These are phyloP conservation scores for Harlomillsia oculata DNA, from an alignment of 1,140 invertebrate species.

Conservation along the genomic window DNA sequence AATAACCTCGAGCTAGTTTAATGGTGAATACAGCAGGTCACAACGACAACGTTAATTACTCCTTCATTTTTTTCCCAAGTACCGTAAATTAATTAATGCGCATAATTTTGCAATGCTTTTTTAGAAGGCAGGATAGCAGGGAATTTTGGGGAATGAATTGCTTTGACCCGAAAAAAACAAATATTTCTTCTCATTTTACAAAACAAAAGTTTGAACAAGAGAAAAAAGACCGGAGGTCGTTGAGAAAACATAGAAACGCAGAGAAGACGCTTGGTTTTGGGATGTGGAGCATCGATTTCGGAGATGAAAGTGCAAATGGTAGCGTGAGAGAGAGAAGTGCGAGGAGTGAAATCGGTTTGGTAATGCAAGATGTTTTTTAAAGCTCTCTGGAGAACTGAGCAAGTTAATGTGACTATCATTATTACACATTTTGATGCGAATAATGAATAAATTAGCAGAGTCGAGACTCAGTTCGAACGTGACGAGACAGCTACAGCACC, in stretches of 20 bases:
- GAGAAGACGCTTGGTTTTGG: neutral
- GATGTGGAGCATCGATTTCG: neutral
- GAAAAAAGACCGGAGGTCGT: no score
- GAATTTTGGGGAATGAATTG: no score
- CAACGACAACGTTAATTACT: no score
- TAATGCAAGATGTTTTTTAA: constrained; percentile 36
- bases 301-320: constrained; percentile 5
- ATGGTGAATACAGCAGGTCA: no score
- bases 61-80: no score
- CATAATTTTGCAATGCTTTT: no score
- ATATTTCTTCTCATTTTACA: no score
- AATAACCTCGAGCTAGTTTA: no score
- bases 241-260: neutral
- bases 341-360: constrained; percentile 32
- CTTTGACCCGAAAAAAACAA: no score
- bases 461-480: constrained; percentile 26
- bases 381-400: constrained; percentile 29
- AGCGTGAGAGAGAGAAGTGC: constrained; percentile 5
- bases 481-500: constrained; percentile 33
- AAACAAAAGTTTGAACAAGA: no score
- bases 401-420: constrained; percentile 37
- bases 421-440: constrained; percentile 37
- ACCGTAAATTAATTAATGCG: no score
- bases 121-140: no score
- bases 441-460: constrained; percentile 37